Percentiles rank a stretch among this genome's conserved stretches.
These are phyloP conservation scores for Atethmia centrago DNA, from an alignment of 2,888 invertebrate species.

Conservation along the genomic window DNA sequence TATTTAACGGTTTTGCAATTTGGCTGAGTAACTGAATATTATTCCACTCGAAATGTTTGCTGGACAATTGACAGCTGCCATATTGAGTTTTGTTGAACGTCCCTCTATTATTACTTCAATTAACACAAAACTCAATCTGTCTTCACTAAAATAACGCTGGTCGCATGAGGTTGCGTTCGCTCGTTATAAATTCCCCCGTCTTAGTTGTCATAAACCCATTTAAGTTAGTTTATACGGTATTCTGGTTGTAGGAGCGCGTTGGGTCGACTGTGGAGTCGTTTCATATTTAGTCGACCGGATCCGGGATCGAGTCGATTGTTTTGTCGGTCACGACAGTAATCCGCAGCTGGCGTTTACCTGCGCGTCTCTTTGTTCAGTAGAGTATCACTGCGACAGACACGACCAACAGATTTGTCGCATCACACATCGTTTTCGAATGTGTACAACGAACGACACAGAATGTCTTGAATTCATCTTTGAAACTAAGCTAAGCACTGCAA, in stretches of 20 bases:
- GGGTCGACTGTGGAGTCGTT: conserved; percentile 70
- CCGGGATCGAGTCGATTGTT: conserved; percentile 71
- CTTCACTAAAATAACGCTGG: conserved; percentile 65
- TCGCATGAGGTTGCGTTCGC: conserved; percentile 65
- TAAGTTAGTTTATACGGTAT: conserved; percentile 80
- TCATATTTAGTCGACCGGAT: conserved; percentile 66
- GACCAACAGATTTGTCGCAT: conserved; percentile 79
- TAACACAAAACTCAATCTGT: conserved; percentile 72
- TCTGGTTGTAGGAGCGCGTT: conserved; percentile 71
- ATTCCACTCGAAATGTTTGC: conserved; percentile 72
- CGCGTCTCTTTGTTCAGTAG: conserved; percentile 85
- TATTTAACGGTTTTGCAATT: conserved; percentile 81
- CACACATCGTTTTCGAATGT: conserved; percentile 49
- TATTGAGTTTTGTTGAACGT: conserved; percentile 54
- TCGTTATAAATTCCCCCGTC: conserved; percentile 77
- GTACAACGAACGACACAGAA: conserved; percentile 8
- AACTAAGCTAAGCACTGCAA: conserved; percentile 1
- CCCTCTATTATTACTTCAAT: conserved; percentile 67
- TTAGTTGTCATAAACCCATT: conserved; percentile 86
- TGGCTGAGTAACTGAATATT: conserved; percentile 71
- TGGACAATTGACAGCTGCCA: conserved; percentile 71
- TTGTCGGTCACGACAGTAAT: conserved; percentile 76
- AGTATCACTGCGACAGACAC: conserved; percentile 75
- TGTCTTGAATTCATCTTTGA: conserved; percentile 17
- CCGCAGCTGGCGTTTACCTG: conserved; percentile 87